phyloP scores from a whole-genome alignment of 35 echinoderm and acorn worm species.

The Eucidaris tribuloides region DNA sequence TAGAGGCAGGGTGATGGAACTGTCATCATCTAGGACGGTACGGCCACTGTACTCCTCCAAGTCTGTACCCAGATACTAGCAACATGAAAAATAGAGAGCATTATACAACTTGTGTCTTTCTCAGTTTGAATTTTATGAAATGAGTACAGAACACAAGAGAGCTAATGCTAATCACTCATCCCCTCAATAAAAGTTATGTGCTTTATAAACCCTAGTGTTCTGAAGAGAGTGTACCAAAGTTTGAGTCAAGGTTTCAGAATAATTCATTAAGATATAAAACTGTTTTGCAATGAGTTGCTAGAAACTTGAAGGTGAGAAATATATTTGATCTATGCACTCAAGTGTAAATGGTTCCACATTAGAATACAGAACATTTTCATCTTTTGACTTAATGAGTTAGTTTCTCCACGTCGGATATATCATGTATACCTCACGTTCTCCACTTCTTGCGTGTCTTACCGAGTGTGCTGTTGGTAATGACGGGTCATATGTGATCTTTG shows the following conservation, averaged over 20 bases:
- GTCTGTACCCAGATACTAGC: conserved; percentile 85
- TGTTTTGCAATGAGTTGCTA: background rate
- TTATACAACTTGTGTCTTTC: background rate
- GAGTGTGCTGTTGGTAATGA: conserved; percentile 93
- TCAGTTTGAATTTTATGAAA: background rate
- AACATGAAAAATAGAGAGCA: background rate
- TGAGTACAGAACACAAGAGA: background rate
- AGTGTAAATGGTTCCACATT: background rate
- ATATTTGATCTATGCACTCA: background rate
- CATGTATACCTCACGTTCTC: too few relatives aligned
- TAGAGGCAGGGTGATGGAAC: conserved; percentile 68
- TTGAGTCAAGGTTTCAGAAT: too few relatives aligned
- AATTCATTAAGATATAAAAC: too few relatives aligned
- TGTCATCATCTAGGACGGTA: conserved; percentile 91
- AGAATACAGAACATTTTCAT: background rate
- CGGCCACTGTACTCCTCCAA: conserved; percentile 97
- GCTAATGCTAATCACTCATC: background rate
- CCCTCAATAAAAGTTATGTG: too few relatives aligned
- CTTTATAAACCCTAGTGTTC: too few relatives aligned
- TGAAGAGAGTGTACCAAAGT: too few relatives aligned
- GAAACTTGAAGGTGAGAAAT: background rate
- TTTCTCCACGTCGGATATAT: background rate
- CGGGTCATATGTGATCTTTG: conserved; percentile 91
- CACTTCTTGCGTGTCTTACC: too few relatives aligned
- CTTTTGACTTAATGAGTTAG: background rate